phyloP scores from a whole-genome alignment of 2,888 invertebrate species.

The Eremobia ochroleuca region DNA sequence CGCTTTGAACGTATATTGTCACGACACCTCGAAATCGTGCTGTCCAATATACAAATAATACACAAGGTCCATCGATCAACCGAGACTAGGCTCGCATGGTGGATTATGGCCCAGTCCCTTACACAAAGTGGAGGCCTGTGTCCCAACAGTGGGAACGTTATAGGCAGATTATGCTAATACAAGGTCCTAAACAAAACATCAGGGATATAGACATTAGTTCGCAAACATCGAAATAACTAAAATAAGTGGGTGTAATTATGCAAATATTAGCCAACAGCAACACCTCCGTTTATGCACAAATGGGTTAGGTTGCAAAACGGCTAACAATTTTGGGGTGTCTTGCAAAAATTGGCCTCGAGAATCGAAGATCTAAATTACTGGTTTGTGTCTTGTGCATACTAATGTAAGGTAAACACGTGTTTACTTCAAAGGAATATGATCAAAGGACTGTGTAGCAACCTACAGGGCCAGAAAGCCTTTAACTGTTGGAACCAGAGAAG shows the following conservation, averaged over 20 bases:
- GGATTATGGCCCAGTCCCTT: neutral
- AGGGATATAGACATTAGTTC: slow-evolving; percentile 37
- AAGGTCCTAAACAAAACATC: slow-evolving; percentile 6
- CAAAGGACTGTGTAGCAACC: neutral
- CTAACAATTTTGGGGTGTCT: slow-evolving; percentile 62
- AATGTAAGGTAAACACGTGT: slow-evolving; percentile 25
- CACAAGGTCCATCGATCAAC: neutral
- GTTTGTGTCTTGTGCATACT: neutral
- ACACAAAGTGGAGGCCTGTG: neutral
- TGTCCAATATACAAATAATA: slow-evolving; percentile 11
- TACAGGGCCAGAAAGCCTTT: neutral
- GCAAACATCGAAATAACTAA: slow-evolving; percentile 36
- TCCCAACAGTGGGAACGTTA: neutral
- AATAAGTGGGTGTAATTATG: slow-evolving; percentile 61
- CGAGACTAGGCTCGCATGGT: neutral
- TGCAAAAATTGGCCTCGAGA: slow-evolving; percentile 66
- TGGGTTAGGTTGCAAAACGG: slow-evolving; percentile 61
- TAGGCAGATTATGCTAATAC: neutral
- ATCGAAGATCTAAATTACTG: slow-evolving; percentile 42
- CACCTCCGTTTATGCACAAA: slow-evolving; percentile 60
- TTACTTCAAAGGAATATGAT: slow-evolving; percentile 23
- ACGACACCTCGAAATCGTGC: slow-evolving; percentile 39
- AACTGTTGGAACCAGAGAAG: neutral
- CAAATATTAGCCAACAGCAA: slow-evolving; percentile 67
- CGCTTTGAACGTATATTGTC: slow-evolving; percentile 41